Evolutionary conservation across 2,888 invertebrate species (phyloP), one percentile per base, ranked within the genome.

Genomic region (Drosophila mettleri): DNA sequence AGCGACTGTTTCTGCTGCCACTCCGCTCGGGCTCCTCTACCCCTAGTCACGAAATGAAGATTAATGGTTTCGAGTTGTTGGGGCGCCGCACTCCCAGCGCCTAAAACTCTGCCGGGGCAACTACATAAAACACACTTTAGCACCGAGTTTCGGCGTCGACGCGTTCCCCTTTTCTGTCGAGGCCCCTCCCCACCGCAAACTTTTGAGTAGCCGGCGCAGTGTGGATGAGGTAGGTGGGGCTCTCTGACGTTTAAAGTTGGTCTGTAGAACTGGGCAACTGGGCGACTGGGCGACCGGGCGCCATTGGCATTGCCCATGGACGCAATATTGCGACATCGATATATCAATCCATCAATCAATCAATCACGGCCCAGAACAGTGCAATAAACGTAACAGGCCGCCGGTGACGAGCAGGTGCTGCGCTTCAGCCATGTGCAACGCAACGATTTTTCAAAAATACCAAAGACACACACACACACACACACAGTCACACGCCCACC

Each of bases 41-140:
- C 36, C 52, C 51, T 34, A 4, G 52, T 45, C 69, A 67, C 74
- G 80, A 86, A 90, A 90, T 90, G 87, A 90, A 91, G 90, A 90
- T 91, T 90, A 90, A 90, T 90, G 89, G 79, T 74, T 78, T 38
- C 27, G 54, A 79, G 85, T 77, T 83, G 77, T 74, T 69, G 73
- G 53, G 78, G 67, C 57, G 31, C 29, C 46, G 24, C 53, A 34
- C 55, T 45, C 61, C 52, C 74, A 64, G 62, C 46, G 74, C 75
- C 68, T 80, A 84, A 86, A 83, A 79, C 81, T 84, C 76, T 74
- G 68, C 73, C 58, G 49, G 54, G 49, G 54, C 64, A 87, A 87
- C 85, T 87, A 82, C 86, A 83, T 85, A 79, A 85, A 83, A 78
- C 77, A 87, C 77, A 79, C 74, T 69, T 80, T 72, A 70, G 79